A percentile compares a stretch with the other conserved stretches of the same genome.
Conservation (phyloP, 2,888 invertebrate species). For the Gandaritis pyraliata region DNA sequence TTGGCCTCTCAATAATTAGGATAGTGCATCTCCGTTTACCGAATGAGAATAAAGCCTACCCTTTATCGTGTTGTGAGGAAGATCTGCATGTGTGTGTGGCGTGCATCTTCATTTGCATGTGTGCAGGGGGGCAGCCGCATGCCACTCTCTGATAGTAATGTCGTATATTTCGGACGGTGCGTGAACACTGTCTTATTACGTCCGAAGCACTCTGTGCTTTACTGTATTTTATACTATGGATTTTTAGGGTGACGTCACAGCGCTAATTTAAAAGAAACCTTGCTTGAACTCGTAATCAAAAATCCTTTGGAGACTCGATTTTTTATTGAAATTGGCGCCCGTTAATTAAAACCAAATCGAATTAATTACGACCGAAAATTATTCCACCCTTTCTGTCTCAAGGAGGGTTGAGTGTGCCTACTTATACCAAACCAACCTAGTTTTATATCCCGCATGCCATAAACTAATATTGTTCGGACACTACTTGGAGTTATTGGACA, state of each 20-base stretch:
- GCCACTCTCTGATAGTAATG: conserved; percentile 71
- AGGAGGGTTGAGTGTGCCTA: conserved; percentile 1
- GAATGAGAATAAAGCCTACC: conserved; percentile 81
- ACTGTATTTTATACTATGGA: background rate
- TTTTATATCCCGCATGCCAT: conserved; percentile 61
- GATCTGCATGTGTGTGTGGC: conserved; percentile 55
- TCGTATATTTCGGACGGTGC: conserved; percentile 72
- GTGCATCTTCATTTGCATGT: conserved; percentile 69
- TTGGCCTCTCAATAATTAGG: conserved; percentile 81
- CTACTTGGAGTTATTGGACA: conserved; percentile 85
- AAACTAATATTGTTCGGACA: conserved; percentile 84
- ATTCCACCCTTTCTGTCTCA: conserved; percentile 58
- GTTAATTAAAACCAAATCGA: conserved; percentile 81
- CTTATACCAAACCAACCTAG: background rate
- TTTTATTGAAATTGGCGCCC: conserved; percentile 77
- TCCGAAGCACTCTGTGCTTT: conserved; percentile 6
- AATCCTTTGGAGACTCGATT: conserved; percentile 72
- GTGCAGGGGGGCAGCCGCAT: conserved; percentile 53
- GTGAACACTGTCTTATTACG: conserved; percentile 67
- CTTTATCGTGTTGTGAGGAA: conserved; percentile 68
- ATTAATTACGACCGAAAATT: conserved; percentile 74
- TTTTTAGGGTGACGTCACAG: conserved; percentile 23
- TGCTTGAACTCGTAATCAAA: conserved; percentile 63
- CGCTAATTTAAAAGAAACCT: conserved; percentile 45
- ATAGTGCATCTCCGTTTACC: conserved; percentile 86